A percentile compares a stretch with the other conserved stretches of the same genome.
Evolutionary conservation across 1,140 invertebrate genomes (phyloP).

Genomic region (Sycophila sp.): DNA sequence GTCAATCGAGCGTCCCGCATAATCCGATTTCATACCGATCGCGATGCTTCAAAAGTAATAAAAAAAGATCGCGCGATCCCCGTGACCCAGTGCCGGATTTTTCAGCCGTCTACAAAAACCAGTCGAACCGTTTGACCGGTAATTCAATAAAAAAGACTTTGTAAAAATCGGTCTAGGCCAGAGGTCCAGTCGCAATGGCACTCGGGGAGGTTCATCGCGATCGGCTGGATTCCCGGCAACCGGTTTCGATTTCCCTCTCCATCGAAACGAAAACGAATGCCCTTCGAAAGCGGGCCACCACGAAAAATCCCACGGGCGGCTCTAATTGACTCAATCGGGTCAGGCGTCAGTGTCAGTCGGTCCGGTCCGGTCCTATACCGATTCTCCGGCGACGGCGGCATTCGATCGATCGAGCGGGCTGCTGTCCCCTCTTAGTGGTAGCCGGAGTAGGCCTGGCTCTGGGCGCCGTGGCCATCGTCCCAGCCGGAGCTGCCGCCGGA

Average conservation of each 20-base stretch:
- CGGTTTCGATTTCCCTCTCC: slow-evolving; percentile 20
- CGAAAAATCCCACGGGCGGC: not conserved
- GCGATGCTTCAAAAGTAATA: not conserved
- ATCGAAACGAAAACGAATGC: not conserved
- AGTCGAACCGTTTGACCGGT: too few species aligned
- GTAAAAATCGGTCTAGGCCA: too few species aligned
- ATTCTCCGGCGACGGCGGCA: not conserved
- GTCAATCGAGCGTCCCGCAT: not conserved
- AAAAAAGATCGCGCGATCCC: not conserved
- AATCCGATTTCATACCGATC: not conserved
- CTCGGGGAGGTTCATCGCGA: too few species aligned
- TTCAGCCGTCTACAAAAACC: too few species aligned
- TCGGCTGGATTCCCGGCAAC: not conserved
- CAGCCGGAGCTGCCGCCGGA: slow-evolving; percentile 50
- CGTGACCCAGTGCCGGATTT: too few species aligned
- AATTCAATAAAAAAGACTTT: too few species aligned
- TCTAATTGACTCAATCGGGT: not conserved
- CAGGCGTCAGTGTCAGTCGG: not conserved
- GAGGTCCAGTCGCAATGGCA: too few species aligned
- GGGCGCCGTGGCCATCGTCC: slow-evolving; percentile 51
- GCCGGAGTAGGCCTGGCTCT: slow-evolving; percentile 54
- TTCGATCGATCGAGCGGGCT: not conserved
- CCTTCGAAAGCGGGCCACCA: not conserved
- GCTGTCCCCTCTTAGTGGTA: slow-evolving; percentile 44
- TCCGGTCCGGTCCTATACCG: not conserved